These are phyloP conservation scores for Nomada flava DNA, from an alignment of 2,888 invertebrate genomes.

Conservation along the genomic window DNA sequence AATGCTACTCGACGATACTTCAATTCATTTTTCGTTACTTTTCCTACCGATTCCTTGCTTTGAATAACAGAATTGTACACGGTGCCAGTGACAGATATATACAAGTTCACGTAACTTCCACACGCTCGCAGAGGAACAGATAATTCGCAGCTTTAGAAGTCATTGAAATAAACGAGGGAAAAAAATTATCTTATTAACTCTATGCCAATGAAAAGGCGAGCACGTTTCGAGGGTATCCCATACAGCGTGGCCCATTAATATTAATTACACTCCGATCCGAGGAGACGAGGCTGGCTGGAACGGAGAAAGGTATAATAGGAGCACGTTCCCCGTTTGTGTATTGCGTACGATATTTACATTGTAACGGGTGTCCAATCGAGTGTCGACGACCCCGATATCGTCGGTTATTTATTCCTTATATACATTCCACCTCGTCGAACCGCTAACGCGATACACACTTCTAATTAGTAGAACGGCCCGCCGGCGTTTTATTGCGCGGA, in stretches of 20 bases:
- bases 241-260: conserved; percentile 36
- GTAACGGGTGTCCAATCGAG: conserved; percentile 68
- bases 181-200: not conserved
- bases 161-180: too few relatives aligned
- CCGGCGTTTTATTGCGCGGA: conserved; percentile 32
- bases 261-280: conserved; percentile 39
- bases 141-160: too few relatives aligned
- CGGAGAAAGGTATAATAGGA: conserved; percentile 64
- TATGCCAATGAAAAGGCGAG: not conserved
- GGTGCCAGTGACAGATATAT: too few relatives aligned
- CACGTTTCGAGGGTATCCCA: not conserved
- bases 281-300: conserved; percentile 39
- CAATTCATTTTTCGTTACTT: too few relatives aligned
- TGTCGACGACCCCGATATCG: conserved; percentile 76
- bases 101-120: too few relatives aligned
- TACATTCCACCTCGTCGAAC: conserved; percentile 63
- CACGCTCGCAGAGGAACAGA: too few relatives aligned
- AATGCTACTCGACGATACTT: too few relatives aligned
- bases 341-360: conserved; percentile 66
- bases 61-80: too few relatives aligned
- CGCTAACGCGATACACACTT: conserved; percentile 74
- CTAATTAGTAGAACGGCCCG: conserved; percentile 74
- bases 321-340: conserved; percentile 56
- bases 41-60: too few relatives aligned
- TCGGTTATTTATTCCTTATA: conserved; percentile 44